phyloP scores from a whole-genome alignment of 2,797 vertebrate species.

The Muscicapa comitata region DNA sequence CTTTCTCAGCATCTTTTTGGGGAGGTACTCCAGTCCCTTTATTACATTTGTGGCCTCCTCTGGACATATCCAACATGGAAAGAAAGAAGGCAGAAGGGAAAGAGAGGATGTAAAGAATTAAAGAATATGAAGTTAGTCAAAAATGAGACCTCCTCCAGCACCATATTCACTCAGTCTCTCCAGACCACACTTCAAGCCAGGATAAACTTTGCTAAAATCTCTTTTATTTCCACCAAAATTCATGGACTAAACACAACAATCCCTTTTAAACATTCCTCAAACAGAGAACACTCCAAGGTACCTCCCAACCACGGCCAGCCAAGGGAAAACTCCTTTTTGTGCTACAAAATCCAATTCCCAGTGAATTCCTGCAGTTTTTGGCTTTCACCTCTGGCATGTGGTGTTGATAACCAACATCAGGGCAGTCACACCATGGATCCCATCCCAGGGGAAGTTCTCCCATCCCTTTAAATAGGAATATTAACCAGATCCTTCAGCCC shows the following conservation, averaged over 20 bases:
- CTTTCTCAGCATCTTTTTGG: neutral
- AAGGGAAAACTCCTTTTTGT: fast-evolving
- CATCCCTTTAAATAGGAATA: neutral
- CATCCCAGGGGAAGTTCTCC: neutral
- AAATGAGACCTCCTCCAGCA: neutral
- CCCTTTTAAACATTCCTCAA: neutral
- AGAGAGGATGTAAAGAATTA: neutral
- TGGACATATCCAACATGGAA: neutral
- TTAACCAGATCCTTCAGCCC: constrained; percentile 1
- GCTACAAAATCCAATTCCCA: neutral
- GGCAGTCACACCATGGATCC: neutral
- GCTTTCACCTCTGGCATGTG: neutral
- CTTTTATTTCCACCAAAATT: neutral
- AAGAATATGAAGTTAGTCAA: neutral
- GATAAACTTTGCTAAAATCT: neutral
- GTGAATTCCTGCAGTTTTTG: neutral
- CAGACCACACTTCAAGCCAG: neutral
- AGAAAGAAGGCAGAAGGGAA: neutral
- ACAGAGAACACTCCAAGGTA: neutral
- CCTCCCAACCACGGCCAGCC: neutral
- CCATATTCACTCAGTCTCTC: neutral
- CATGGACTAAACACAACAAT: fast-evolving
- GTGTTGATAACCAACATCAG: neutral
- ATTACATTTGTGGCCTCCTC: neutral
- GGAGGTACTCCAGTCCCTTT: neutral